Evolutionary conservation across 2,797 vertebrate species (phyloP), one percentile per base, ranked within the genome.

Genomic region (Phaenicophaeus curvirostris): DNA sequence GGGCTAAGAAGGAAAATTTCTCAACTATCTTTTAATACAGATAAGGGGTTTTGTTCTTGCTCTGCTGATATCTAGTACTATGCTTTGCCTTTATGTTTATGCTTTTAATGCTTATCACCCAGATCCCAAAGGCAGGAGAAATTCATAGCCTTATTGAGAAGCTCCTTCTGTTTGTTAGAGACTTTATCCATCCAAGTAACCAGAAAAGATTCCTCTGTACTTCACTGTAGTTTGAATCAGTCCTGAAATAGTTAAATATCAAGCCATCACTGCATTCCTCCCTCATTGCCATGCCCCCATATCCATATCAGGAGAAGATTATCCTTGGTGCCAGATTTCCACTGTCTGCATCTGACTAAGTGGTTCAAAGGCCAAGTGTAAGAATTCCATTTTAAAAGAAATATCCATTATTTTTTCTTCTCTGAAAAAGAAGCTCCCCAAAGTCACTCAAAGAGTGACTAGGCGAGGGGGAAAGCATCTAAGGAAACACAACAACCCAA

Each of bases 281-380:
- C 89, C 85, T 94, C 86, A 46, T 55, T 94, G 83, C 93, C 93
- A 87, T 94, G 80, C 87, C 87, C 76, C 85, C 61, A 31, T 85
- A 95, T 81, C 92, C 93, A 73, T 96, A 97, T 96, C 96, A 77
- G 93, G 90, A 92, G 92, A 96, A 96, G 89, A 93, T 91, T 95
- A 92, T 94, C 95, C 95, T 77, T 76, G 83, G 92, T 96, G 94
- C 95, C 88, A 94, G 95, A 95, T 94, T 39, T 92, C 94, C 95
- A 94, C 85, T 92, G 93, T 93, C 93, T 93, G 95, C 94, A 93
- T 96, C 94, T 94, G 96, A 89, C 92, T 94, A 77, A 95, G 83
- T 82, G 89, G 95, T 94, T 96, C 90, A 95, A 92, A 91, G 46
- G 84, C 90, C 86, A 94, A 86, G 55, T 78, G 61, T 28, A 90